Evolutionary conservation across 1,140 invertebrate species (phyloP).

Genomic region (Calosoma granatense): DNA sequence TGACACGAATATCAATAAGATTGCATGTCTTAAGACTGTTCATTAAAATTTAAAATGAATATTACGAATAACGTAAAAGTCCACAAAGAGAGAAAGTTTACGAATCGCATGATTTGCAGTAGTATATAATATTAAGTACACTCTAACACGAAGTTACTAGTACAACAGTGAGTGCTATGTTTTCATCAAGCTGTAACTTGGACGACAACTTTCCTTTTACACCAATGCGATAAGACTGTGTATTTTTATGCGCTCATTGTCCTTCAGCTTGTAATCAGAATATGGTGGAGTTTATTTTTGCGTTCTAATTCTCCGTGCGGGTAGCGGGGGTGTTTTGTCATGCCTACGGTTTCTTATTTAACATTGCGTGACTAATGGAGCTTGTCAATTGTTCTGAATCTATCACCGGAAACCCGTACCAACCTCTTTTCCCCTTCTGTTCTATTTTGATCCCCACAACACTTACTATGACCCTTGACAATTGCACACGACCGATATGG

Average conservation of each 20-base stretch:
- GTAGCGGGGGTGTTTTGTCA: neutral
- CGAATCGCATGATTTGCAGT: neutral
- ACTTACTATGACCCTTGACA: neutral
- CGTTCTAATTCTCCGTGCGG: neutral
- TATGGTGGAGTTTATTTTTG: neutral
- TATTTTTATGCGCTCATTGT: neutral
- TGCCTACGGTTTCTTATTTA: neutral
- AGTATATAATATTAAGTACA: no score
- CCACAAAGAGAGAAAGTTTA: no score
- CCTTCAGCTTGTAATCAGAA: neutral
- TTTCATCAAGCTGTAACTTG: no score
- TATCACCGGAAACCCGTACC: neutral
- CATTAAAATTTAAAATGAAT: neutral
- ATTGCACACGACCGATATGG: neutral
- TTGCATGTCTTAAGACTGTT: neutral
- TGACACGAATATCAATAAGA: neutral
- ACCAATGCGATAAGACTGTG: no score
- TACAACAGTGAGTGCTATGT: no score
- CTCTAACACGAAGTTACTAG: no score
- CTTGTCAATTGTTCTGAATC: constrained; percentile 1
- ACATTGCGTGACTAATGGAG: constrained; percentile 5
- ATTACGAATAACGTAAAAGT: neutral
- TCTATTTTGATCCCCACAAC: neutral
- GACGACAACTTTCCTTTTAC: no score
- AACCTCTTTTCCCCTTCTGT: neutral